Evolutionary conservation across 2,113 vertebrate genomes (phyloP), one percentile per base, ranked within the genome.

Genomic region (Tonatia bakeri): DNA sequence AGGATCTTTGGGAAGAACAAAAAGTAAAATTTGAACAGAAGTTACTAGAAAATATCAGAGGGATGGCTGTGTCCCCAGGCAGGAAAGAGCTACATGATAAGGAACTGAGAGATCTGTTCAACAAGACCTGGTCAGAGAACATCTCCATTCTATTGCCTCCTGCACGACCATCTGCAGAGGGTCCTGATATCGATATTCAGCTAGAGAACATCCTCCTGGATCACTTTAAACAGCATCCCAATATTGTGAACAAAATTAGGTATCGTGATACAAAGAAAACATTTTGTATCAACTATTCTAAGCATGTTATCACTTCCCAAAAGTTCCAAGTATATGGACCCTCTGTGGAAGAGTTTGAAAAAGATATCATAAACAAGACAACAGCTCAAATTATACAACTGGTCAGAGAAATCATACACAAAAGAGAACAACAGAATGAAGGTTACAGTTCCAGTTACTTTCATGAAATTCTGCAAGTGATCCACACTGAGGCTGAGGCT

Each of bases 321-420:
- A 0, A 0, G 0, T 56, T 1, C 0, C 0, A 0, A 2, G 0
- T 31, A 0, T 3, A 3, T 1, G 0, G 0, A 0, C 0, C 0
- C 33, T 26, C 0, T 3, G 0, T 84, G 3, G 54, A 12, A 33
- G 10, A 28, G 0, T 52, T 15, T n/a, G 92, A 97, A 7, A 4
- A 13, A n/a, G 28, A 1, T 16, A 72, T 0, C 0, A 70, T 97
- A 0, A 0, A 50, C 0, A 0, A 0, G 45, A 76, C 96, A 15
- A 97, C 94, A 10, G 24, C n/a, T 0, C 3, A 76, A 36, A 95
- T 98, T 59, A 94, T 56, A 2, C 19, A 0, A 0, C 0, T 3
- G 7, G 96, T 98, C 80, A 61, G 0, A 6, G 61, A 31, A 43
- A 96, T 91, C 26, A 82, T 91, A 24, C 52, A 26, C 0, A 81